These are phyloP conservation scores for Neoniphon sammara DNA, from an alignment of 2,797 vertebrate species.

Conservation along the genomic window DNA sequence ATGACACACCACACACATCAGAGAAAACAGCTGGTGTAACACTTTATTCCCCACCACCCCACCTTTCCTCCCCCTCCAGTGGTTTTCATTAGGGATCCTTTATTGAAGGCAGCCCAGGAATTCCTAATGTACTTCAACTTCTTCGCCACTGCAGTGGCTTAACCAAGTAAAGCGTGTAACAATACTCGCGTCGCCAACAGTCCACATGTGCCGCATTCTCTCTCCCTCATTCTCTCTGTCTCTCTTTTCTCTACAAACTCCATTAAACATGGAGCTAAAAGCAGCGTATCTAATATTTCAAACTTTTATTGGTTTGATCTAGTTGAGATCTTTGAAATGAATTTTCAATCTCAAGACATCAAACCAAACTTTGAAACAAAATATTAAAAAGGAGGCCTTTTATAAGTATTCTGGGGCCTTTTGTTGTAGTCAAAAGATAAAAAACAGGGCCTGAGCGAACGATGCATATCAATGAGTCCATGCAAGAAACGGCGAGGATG, in stretches of 20 bases:
- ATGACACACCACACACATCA: slow-evolving; percentile 85
- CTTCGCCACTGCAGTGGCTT: slow-evolving; percentile 82
- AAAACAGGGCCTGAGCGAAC: not conserved
- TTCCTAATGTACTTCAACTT: slow-evolving; percentile 81
- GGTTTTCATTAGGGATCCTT: slow-evolving; percentile 84
- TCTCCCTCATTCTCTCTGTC: slow-evolving; percentile 8
- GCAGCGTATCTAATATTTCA: slow-evolving; percentile 73
- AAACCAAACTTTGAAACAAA: slow-evolving; percentile 48
- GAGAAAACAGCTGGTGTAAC: slow-evolving; percentile 85
- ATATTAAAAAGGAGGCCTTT: slow-evolving; percentile 36
- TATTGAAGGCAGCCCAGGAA: slow-evolving; percentile 84
- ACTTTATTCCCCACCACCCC: slow-evolving; percentile 70
- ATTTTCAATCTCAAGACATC: slow-evolving; percentile 46
- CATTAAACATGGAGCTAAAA: slow-evolving; percentile 78
- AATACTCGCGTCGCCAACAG: slow-evolving; percentile 57
- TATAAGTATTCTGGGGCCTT: slow-evolving; percentile 47
- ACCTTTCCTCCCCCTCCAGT: slow-evolving; percentile 60
- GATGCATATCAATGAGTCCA: slow-evolving; percentile 64
- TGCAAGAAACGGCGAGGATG: slow-evolving; percentile 55
- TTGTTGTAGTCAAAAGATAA: slow-evolving; percentile 20
- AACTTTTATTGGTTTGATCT: slow-evolving; percentile 72
- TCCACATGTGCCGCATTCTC: slow-evolving; percentile 52
- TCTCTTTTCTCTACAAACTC: slow-evolving; percentile 61
- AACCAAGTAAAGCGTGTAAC: slow-evolving; percentile 76
- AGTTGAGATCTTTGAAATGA: slow-evolving; percentile 60